Percentiles rank a stretch among this genome's conserved stretches.
These are phyloP conservation scores for Zaprionus ornatus DNA, from an alignment of 1,140 invertebrate species.

Conservation along the genomic window DNA sequence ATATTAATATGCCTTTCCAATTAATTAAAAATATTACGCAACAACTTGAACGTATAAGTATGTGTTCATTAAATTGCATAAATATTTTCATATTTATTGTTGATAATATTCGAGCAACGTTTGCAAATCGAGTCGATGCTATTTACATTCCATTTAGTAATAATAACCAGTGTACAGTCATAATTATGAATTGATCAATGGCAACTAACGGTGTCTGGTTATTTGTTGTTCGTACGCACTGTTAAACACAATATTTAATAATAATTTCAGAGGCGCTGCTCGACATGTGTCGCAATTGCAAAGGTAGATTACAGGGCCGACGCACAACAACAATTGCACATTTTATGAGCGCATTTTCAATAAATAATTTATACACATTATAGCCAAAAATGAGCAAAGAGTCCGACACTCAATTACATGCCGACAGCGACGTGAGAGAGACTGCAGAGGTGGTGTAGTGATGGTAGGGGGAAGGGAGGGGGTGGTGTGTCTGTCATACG, in stretches of 20 bases:
- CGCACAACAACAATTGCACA: conserved; percentile 48
- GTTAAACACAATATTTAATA: conserved; percentile 38
- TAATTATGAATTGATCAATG: conserved; percentile 12
- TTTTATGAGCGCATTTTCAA: conserved; percentile 70
- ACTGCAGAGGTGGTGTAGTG: background rate
- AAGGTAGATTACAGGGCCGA: conserved; percentile 39
- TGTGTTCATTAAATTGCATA: background rate
- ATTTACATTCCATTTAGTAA: background rate
- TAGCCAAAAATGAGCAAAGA: conserved; percentile 26
- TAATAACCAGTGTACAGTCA: background rate
- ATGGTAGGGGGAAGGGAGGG: conserved; percentile 16
- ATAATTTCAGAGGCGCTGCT: conserved; percentile 14
- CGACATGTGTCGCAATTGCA: conserved; percentile 59
- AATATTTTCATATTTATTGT: background rate
- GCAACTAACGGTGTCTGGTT: conserved; percentile 1
- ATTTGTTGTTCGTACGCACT: background rate
- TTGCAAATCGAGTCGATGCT: background rate
- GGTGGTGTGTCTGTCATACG: conserved; percentile 41
- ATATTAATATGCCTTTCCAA: no score
- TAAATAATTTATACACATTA: conserved; percentile 63
- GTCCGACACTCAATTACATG: conserved; percentile 34
- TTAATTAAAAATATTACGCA: background rate
- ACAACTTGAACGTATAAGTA: background rate
- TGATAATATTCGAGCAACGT: background rate
- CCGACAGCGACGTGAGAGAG: conserved; percentile 11